Base-by-base conservation (phyloP, 1,140 invertebrate genomes). In the Rhynchophorus ferrugineus region DNA sequence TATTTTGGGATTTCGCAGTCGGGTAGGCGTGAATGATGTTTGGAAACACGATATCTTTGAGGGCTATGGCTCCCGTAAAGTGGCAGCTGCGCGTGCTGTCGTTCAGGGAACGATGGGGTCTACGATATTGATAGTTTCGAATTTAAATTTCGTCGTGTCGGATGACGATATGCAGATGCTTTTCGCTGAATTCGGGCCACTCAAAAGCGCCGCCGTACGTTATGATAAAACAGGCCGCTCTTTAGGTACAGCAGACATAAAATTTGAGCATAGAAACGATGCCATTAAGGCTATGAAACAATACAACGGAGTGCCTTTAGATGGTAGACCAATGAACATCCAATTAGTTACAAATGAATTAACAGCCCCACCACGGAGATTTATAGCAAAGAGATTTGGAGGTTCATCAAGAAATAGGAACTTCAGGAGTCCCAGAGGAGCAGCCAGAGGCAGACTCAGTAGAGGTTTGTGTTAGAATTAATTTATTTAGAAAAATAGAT, bases 11-110 rank as follows among this genome's bases (percentile, higher is more conserved):
- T 77, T 78, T 63, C 84, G 83, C 63, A 78, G 78, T 63, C 77
- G 83, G 75, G 83, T 87, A 82, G 87, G 91, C 79, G 84, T 89
- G 63, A 88, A 91, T 74, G 90, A 89, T 80, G 85, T 85, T 57
- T 96, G 93, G 93, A 89, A 91, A 76, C 93, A 95, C 77, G 93
- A 95, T 74, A 85, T 94, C 80, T 96, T 89, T 74, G 89, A 89
- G 65, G 82, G 85, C 66, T 87, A 88, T 72, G 84, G 83, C 56
- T 78, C 82, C 46, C 79, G 80, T 63, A 84, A 84, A 62, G 74
- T 79, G 63, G 68, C 70, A 8, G 64, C 62, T 45, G 69, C 71
- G 37, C 73, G 76, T 52, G 69, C 78, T 16, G 72, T 77, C 33
- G 69, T 69, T 24, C 65, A 71, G 43, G 50, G 62, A 56, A 63